Evolutionary conservation across 1,140 invertebrate genomes (phyloP).

Genomic region (Drosophila punjabiensis): DNA sequence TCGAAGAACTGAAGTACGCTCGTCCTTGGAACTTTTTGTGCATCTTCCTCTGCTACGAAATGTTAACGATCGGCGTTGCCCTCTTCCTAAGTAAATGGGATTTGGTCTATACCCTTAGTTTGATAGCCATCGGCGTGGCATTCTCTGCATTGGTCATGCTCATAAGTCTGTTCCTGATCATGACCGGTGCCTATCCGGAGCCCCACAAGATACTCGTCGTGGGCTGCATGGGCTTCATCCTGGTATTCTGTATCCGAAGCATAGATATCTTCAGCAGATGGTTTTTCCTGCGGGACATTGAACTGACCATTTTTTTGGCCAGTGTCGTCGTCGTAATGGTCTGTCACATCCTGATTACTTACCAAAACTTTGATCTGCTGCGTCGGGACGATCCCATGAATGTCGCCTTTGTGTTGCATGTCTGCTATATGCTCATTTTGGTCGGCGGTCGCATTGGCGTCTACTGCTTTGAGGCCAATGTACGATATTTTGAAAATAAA

Average conservation of each 20-base stretch:
- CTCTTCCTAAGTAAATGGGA: slow-evolving; percentile 32
- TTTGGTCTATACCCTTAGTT: neutral
- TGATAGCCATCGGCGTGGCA: slow-evolving; percentile 5
- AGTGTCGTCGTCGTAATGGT: slow-evolving; percentile 27
- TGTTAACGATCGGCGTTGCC: slow-evolving; percentile 42
- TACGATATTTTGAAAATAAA: neutral
- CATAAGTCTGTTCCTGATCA: slow-evolving; percentile 10
- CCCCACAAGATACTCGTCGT: slow-evolving; percentile 19
- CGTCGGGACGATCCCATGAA: slow-evolving; percentile 20
- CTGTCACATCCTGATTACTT: slow-evolving; percentile 33
- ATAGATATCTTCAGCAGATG: neutral
- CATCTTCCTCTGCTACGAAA: slow-evolving; percentile 35
- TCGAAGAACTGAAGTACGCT: slow-evolving; percentile 1
- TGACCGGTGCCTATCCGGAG: slow-evolving; percentile 18
- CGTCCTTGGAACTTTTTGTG: slow-evolving; percentile 20
- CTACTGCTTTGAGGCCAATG: neutral
- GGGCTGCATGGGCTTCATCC: slow-evolving; percentile 23
- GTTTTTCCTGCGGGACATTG: slow-evolving; percentile 10
- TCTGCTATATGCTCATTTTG: slow-evolving; percentile 46
- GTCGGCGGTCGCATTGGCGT: slow-evolving; percentile 9
- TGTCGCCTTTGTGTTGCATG: slow-evolving; percentile 44
- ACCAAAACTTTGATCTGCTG: slow-evolving; percentile 15
- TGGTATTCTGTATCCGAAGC: slow-evolving; percentile 2
- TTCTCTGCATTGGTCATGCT: neutral
- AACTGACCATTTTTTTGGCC: slow-evolving; percentile 5